Evolutionary conservation across 2,888 invertebrate genomes (phyloP).

Genomic region (Graphium colonna): DNA sequence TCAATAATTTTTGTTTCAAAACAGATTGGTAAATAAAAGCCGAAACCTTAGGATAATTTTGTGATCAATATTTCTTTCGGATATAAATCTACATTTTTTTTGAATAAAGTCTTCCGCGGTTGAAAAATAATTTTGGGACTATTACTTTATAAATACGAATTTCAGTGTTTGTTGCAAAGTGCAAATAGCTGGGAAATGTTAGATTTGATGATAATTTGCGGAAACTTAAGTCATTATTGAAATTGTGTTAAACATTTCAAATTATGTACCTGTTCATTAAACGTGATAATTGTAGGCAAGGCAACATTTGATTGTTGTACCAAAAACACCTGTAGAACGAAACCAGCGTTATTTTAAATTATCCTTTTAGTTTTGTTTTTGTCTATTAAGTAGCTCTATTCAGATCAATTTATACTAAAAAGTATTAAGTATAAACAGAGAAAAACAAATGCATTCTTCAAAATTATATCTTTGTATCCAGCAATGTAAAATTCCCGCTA

Average conservation of each 20-base stretch:
- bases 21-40: too few relatives aligned
- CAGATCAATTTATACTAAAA: too few relatives aligned
- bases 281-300: slow-evolving; percentile 18
- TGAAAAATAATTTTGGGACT: too few relatives aligned
- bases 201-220: slow-evolving; percentile 11
- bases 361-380: neutral
- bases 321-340: slow-evolving; percentile 4
- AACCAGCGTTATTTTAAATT: neutral
- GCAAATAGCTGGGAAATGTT: neutral
- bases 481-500: too few relatives aligned
- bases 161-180: neutral
- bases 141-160: too few relatives aligned
- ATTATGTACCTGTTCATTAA: slow-evolving; percentile 17
- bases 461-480: too few relatives aligned
- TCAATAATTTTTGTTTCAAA: neutral
- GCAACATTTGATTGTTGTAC: slow-evolving; percentile 7
- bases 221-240: slow-evolving; percentile 11
- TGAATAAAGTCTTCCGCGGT: too few relatives aligned
- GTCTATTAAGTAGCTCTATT: too few relatives aligned
- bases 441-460: too few relatives aligned
- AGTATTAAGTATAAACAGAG: too few relatives aligned
- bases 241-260: slow-evolving; percentile 11
- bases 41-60: too few relatives aligned
- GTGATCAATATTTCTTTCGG: neutral
- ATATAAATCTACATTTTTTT: neutral